A percentile compares a stretch with the other conserved stretches of the same genome.
These are phyloP conservation scores for Theocolax elegans DNA, from an alignment of 1,140 invertebrate species.

Conservation along the genomic window DNA sequence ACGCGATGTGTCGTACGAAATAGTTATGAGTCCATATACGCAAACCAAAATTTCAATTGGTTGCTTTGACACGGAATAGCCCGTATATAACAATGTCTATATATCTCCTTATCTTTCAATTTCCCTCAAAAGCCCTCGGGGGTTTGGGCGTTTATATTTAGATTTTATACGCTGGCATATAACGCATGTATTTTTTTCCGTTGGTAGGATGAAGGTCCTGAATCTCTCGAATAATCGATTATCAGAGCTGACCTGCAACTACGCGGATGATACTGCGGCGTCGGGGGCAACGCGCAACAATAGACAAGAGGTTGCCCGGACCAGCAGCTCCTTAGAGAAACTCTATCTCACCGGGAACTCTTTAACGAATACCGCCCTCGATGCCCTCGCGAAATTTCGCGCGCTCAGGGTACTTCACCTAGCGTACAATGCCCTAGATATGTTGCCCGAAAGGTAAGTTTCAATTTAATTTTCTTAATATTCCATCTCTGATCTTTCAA, in stretches of 20 bases:
- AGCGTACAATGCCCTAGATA: slow-evolving; percentile 82
- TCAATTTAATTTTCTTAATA: background rate
- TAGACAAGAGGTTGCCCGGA: background rate
- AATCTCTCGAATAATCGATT: slow-evolving; percentile 84
- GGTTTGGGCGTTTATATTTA: slow-evolving; percentile 11
- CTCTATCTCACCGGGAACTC: slow-evolving; percentile 83
- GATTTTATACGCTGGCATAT: too few relatives aligned
- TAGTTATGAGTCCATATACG: too few relatives aligned
- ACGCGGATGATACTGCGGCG: slow-evolving; percentile 60
- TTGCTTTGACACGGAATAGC: too few relatives aligned
- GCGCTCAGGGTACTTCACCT: slow-evolving; percentile 78
- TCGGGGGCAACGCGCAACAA: slow-evolving; percentile 28
- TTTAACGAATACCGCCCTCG: slow-evolving; percentile 77
- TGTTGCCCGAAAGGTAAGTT: slow-evolving; percentile 75
- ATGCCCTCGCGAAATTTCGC: slow-evolving; percentile 74
- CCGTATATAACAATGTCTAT: too few relatives aligned
- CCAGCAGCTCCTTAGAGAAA: slow-evolving; percentile 71
- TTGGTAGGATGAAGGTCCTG: slow-evolving; percentile 73
- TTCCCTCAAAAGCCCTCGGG: background rate
- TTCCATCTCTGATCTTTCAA: background rate
- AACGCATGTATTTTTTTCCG: too few relatives aligned
- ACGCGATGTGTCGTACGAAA: too few relatives aligned
- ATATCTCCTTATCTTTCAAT: slow-evolving; percentile 21
- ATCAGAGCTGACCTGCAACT: slow-evolving; percentile 73
- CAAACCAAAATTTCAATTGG: too few relatives aligned